Percentiles rank a stretch among this genome's conserved stretches.
These are phyloP conservation scores for Nycticorax nycticorax DNA, from an alignment of 2,113 vertebrate genomes.

Conservation along the genomic window DNA sequence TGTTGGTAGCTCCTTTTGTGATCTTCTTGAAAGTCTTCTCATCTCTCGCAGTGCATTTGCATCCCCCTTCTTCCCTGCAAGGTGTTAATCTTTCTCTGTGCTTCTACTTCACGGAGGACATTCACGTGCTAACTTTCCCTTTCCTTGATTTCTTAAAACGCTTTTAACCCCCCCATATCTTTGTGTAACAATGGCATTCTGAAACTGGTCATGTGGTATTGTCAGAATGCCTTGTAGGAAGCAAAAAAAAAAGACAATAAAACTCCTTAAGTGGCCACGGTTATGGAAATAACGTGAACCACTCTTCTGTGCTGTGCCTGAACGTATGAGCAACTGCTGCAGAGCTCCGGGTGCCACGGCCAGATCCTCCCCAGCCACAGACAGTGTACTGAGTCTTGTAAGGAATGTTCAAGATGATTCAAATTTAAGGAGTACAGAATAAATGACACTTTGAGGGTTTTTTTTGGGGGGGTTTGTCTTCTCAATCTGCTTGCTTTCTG, in stretches of 20 bases:
- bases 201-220: neutral
- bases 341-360: neutral
- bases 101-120: neutral
- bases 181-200: neutral
- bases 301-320: neutral
- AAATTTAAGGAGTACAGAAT: neutral
- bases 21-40: neutral
- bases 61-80: slow-evolving; percentile 19
- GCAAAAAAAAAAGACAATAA: neutral
- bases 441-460: neutral
- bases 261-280: neutral
- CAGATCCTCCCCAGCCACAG: neutral
- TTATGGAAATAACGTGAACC: neutral
- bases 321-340: neutral
- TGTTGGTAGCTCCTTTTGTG: neutral
- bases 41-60: neutral
- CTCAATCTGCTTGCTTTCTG: neutral
- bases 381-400: neutral
- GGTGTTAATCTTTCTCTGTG: slow-evolving; percentile 11
- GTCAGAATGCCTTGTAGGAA: neutral
- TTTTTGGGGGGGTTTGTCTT: neutral
- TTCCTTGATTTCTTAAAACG: slow-evolving; percentile 9
- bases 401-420: neutral
- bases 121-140: neutral
- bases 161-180: neutral